These are phyloP conservation scores for Macropus fuliginosus DNA, from an alignment of 2,797 vertebrate species.

Conservation along the genomic window DNA sequence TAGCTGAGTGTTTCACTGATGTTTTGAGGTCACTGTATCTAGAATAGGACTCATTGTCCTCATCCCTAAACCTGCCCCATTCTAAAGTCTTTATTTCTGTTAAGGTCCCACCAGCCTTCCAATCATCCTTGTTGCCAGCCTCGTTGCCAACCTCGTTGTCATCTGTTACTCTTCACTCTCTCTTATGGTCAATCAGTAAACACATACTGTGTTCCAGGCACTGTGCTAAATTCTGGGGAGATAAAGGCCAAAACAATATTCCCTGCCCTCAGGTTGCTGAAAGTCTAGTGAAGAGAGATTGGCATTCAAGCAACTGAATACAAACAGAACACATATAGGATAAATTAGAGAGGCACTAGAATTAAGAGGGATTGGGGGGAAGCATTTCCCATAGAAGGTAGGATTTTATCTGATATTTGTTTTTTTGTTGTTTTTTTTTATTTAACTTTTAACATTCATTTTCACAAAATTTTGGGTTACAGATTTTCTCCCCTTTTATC, in stretches of 20 bases:
- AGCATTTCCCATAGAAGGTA: not conserved
- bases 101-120: not conserved
- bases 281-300: not conserved
- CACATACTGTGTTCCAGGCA: not conserved
- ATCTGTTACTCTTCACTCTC: not conserved
- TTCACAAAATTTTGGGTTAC: too few species aligned
- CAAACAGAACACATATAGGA: not conserved
- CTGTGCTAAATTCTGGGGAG: not conserved
- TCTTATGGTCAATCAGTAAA: not conserved
- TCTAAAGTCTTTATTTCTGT: not conserved
- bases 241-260: not conserved
- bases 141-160: not conserved
- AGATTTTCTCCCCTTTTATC: too few species aligned
- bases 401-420: not conserved
- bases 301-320: not conserved
- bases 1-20: not conserved
- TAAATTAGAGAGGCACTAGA: not conserved
- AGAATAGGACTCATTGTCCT: not conserved
- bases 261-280: not conserved
- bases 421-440: too few species aligned
- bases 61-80: not conserved
- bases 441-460: too few species aligned
- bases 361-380: not conserved
- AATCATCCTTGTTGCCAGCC: not conserved
- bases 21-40: not conserved